These are phyloP conservation scores for Mimachlamys varia DNA, from an alignment of 2,888 invertebrate species.

Conservation along the genomic window DNA sequence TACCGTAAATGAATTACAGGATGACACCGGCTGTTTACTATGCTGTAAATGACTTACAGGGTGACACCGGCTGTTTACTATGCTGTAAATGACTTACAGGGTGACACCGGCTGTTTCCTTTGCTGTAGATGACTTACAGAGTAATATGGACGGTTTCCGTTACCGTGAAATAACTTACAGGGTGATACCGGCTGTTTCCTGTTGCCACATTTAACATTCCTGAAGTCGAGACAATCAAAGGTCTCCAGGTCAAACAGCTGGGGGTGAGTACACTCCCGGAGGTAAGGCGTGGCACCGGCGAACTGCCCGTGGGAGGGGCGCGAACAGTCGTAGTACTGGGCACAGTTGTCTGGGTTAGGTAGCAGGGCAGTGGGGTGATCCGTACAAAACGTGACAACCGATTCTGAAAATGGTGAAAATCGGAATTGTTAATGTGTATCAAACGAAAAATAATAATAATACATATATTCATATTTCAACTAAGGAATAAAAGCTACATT, in stretches of 20 bases:
- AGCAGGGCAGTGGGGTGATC: constrained; percentile 62
- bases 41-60: constrained; percentile 63
- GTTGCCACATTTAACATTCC: constrained; percentile 58
- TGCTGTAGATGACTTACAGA: constrained; percentile 63
- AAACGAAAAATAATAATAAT: too few species aligned
- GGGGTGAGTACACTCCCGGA: constrained; percentile 69
- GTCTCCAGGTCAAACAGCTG: constrained; percentile 64
- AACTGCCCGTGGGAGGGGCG: constrained; percentile 53
- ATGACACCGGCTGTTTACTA: constrained; percentile 59
- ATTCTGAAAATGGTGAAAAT: constrained; percentile 56
- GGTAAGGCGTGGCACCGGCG: constrained; percentile 59
- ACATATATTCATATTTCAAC: too few species aligned
- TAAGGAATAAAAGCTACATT: too few species aligned
- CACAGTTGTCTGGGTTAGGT: constrained; percentile 67
- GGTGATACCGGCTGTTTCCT: constrained; percentile 59
- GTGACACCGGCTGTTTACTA: constrained; percentile 59
- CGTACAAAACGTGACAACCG: constrained; percentile 60
- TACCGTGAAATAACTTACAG: constrained; percentile 61
- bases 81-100: constrained; percentile 63
- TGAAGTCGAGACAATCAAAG: constrained; percentile 60
- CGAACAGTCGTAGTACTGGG: constrained; percentile 70
- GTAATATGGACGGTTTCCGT: constrained; percentile 59
- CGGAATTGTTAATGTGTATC: not conserved
- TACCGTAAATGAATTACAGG: constrained; percentile 64
- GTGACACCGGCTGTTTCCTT: constrained; percentile 60